Evolutionary conservation across 2,113 vertebrate genomes (phyloP).

Genomic region (Meriones unguiculatus): DNA sequence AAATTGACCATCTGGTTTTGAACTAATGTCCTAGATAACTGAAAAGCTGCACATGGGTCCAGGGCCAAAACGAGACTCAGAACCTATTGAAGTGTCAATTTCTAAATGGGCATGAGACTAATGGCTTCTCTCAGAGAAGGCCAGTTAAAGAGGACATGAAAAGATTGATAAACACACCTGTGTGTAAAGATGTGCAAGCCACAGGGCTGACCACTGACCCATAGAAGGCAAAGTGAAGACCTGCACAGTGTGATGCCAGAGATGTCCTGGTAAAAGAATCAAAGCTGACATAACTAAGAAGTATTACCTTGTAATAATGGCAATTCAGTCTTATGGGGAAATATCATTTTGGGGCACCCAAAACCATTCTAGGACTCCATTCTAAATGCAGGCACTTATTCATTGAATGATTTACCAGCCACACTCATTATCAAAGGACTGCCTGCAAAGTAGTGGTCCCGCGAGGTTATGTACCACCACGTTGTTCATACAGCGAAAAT

Average conservation of each 20-base stretch:
- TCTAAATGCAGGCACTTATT: not conserved
- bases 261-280: not conserved
- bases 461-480: not conserved
- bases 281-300: not conserved
- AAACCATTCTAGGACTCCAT: not conserved
- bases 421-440: not conserved
- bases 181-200: not conserved
- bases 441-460: not conserved
- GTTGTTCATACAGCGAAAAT: not conserved
- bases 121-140: not conserved
- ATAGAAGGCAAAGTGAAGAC: not conserved
- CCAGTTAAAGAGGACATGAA: not conserved
- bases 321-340: not conserved
- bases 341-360: not conserved
- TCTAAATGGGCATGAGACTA: not conserved
- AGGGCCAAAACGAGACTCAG: not conserved
- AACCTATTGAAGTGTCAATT: not conserved
- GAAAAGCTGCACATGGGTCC: not conserved
- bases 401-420: not conserved
- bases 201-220: not conserved
- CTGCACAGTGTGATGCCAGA: not conserved
- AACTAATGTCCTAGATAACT: not conserved
- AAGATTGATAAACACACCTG: not conserved
- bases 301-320: not conserved
- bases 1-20: constrained; percentile 2